A percentile compares a stretch with the other conserved stretches of the same genome.
Conservation (phyloP, 2,797 vertebrate genomes). For the Phalloptychus januarius region DNA sequence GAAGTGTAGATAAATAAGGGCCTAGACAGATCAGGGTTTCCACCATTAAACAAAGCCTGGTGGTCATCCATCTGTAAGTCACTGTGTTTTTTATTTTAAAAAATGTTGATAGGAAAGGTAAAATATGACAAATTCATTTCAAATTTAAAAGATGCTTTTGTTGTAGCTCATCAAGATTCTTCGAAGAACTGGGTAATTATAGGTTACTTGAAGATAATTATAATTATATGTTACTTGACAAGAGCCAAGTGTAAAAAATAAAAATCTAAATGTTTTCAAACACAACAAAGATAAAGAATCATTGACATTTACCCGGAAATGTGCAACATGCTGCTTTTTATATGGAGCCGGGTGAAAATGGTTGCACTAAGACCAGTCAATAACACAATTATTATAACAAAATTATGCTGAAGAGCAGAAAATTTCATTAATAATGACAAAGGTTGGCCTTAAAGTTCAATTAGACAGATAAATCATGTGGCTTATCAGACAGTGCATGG, state of each 20-base stretch:
- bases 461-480: neutral
- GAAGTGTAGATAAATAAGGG: neutral
- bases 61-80: too few species aligned
- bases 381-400: neutral
- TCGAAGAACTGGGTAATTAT: too few species aligned
- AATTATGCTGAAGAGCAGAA: neutral
- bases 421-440: neutral
- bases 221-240: too few species aligned
- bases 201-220: too few species aligned
- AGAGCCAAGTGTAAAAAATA: neutral
- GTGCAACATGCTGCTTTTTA: neutral
- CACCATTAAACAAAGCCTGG: too few species aligned
- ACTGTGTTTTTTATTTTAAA: too few species aligned
- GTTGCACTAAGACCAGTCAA: neutral
- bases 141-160: too few species aligned
- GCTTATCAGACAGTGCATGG: neutral
- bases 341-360: neutral
- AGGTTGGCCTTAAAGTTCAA: neutral
- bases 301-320: neutral
- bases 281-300: neutral
- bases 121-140: too few species aligned
- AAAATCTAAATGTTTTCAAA: neutral
- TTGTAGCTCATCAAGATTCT: too few species aligned
- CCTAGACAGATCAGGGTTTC: neutral
- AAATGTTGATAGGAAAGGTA: too few species aligned